Percentiles rank a stretch among this genome's conserved stretches.
Evolutionary conservation across 2,113 vertebrate species (phyloP).

Genomic region (Crotalus viridis): DNA sequence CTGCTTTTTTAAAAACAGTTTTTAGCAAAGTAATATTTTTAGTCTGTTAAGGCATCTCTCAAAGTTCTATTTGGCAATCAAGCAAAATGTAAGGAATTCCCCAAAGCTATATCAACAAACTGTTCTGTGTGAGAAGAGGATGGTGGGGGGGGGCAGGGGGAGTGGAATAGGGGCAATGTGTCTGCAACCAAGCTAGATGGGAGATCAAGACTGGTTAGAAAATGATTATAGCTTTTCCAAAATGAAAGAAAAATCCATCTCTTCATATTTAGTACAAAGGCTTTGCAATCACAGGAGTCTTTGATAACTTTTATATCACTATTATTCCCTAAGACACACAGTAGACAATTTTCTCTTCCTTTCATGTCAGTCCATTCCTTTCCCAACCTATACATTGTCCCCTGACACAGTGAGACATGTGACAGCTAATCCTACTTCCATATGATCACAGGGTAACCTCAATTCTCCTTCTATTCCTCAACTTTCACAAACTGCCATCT

Average conservation of each 20-base stretch:
- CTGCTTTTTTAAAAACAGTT: not conserved
- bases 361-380: not conserved
- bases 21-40: slow-evolving; percentile 9
- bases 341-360: not conserved
- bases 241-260: not conserved
- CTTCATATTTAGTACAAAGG: not conserved
- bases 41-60: not conserved
- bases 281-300: not conserved
- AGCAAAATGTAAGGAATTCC: slow-evolving; percentile 11
- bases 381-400: not conserved
- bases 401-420: not conserved
- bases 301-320: not conserved
- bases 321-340: not conserved
- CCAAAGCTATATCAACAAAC: not conserved
- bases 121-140: not conserved
- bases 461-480: not conserved
- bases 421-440: not conserved
- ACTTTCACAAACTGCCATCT: not conserved
- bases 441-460: not conserved
- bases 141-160: too few relatives aligned
- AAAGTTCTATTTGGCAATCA: slow-evolving; percentile 1
- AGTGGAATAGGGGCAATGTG: not conserved
- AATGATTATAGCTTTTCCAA: not conserved
- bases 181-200: not conserved
- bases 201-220: not conserved